Percentiles rank a stretch among this genome's conserved stretches.
These are phyloP conservation scores for Pycnomerus fuliginosus DNA, from an alignment of 2,888 invertebrate species.

Conservation along the genomic window DNA sequence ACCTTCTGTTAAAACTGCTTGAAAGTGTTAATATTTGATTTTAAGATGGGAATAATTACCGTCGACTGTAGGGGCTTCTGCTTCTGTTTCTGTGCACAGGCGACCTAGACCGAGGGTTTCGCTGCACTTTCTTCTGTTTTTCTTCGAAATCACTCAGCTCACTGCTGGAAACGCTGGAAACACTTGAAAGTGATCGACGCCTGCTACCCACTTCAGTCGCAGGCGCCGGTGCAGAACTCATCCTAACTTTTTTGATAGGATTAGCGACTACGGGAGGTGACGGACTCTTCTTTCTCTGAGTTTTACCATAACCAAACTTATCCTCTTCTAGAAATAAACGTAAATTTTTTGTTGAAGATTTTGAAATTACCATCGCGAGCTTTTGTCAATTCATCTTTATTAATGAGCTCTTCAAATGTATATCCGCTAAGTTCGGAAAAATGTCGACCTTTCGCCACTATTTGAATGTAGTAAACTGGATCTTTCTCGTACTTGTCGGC, in stretches of 20 bases:
- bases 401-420: slow-evolving; percentile 57
- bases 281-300: slow-evolving; percentile 50
- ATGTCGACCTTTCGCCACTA: slow-evolving; percentile 68
- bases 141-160: slow-evolving; percentile 43
- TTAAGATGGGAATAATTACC: slow-evolving; percentile 14
- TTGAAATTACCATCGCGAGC: slow-evolving; percentile 38
- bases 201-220: slow-evolving; percentile 38
- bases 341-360: too few relatives aligned
- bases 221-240: slow-evolving; percentile 7
- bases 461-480: slow-evolving; percentile 61
- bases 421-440: slow-evolving; percentile 61
- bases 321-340: too few relatives aligned
- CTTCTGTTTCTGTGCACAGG: slow-evolving; percentile 8
- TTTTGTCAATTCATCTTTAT: slow-evolving; percentile 49
- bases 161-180: slow-evolving; percentile 57
- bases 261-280: slow-evolving; percentile 60
- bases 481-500: slow-evolving; percentile 69
- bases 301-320: too few relatives aligned
- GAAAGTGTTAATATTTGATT: background rate
- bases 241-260: slow-evolving; percentile 44
- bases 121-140: slow-evolving; percentile 13
- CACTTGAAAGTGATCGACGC: slow-evolving; percentile 55
- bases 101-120: slow-evolving; percentile 11
- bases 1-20: slow-evolving; percentile 16
- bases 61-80: slow-evolving; percentile 17